Conservation (phyloP, 92 coral and sea anemone genomes). For the Epizoanthus rinbou region DNA sequence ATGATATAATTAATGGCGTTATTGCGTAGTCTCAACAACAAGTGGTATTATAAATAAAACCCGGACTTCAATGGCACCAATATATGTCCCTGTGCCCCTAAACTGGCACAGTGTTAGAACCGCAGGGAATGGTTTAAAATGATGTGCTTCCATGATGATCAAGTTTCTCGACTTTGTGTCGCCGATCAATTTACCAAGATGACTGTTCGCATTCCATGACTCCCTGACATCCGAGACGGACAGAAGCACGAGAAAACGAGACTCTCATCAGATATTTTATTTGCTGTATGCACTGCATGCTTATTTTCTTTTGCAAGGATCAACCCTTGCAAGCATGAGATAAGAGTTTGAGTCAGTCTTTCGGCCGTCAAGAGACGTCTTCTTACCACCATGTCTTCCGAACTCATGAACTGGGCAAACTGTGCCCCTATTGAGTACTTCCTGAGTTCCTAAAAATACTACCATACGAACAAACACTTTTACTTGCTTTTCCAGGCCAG, state of each 20-base stretch:
- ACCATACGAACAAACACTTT: not conserved
- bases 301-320: constrained; percentile 4
- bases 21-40: not conserved
- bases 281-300: not conserved
- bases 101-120: no score
- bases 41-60: not conserved
- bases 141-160: not conserved
- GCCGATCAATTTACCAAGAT: not conserved
- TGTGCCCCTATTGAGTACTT: no score
- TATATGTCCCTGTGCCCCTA: no score
- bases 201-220: not conserved
- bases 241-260: constrained; percentile 4
- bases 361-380: not conserved
- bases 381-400: not conserved
- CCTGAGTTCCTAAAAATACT: not conserved
- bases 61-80: no score
- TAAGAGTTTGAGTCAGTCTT: not conserved
- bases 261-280: not conserved
- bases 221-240: not conserved
- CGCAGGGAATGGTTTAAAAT: no score
- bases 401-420: not conserved
- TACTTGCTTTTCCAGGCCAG: not conserved
- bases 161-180: not conserved
- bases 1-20: not conserved
- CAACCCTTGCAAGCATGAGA: constrained; percentile 17